A percentile compares a stretch with the other conserved stretches of the same genome.
phyloP scores from a whole-genome alignment of 2,888 invertebrate genomes.

The Smittia aterrima region DNA sequence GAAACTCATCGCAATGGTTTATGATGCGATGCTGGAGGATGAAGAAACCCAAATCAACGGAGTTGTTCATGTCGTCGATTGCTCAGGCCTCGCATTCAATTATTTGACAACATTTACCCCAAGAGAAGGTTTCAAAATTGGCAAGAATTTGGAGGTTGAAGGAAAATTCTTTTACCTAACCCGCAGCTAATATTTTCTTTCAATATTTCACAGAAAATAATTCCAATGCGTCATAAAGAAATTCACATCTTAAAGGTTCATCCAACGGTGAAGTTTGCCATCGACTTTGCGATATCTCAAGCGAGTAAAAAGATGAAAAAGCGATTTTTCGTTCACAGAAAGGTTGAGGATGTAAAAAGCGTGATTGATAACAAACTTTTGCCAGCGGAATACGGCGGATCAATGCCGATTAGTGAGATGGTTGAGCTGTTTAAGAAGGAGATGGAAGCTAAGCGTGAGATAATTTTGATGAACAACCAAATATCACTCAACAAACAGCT shows the following conservation, averaged over 20 bases:
- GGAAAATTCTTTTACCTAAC: neutral
- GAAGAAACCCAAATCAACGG: constrained; percentile 78
- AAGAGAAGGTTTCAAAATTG: neutral
- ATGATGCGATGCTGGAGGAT: constrained; percentile 76
- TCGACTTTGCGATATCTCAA: constrained; percentile 70
- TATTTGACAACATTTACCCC: constrained; percentile 9
- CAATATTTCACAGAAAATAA: constrained; percentile 68
- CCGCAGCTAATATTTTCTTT: constrained; percentile 60
- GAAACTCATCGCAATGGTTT: constrained; percentile 55
- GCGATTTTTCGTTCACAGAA: constrained; percentile 65
- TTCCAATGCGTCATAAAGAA: constrained; percentile 77
- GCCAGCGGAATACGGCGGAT: constrained; percentile 80
- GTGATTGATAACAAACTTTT: constrained; percentile 62
- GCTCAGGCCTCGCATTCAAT: constrained; percentile 65
- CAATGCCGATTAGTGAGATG: constrained; percentile 78
- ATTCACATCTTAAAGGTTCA: constrained; percentile 74
- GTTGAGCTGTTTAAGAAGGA: constrained; percentile 62
- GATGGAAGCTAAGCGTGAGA: constrained; percentile 53
- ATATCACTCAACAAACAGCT: constrained; percentile 67
- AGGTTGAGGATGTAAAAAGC: constrained; percentile 60
- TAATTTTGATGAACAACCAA: neutral
- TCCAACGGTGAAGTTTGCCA: constrained; percentile 69
- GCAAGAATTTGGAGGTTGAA: neutral
- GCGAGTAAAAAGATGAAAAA: constrained; percentile 75
- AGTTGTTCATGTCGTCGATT: constrained; percentile 69